Evolutionary conservation across 2,888 invertebrate genomes (phyloP), one percentile per base, ranked within the genome.

Genomic region (Melieria picta): DNA sequence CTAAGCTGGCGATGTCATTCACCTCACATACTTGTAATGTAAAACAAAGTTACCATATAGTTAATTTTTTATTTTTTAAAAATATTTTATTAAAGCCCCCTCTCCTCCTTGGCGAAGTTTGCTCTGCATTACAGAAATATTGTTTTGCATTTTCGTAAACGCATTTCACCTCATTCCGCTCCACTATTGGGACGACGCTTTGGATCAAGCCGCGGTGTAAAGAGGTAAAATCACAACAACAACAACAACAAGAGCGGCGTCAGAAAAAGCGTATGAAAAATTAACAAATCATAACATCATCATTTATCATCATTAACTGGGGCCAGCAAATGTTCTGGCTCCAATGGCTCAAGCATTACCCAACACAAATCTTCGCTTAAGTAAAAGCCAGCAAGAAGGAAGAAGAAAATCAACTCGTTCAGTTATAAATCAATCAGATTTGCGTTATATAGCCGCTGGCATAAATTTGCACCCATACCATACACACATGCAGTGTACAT

Each of bases 361-460:
- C n/a, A 43, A 52, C 13, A 65, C 46, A 65, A 46, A 57, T 13
- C 10, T 43, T 6, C 61, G 16, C 5, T n/a, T 5, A 71, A n/a
- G 6, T 43, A 52, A 11, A 65, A 61, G 9, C 11, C 50, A 50
- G 45, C 45, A 60, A 46, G 46, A 55, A 45, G 30, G 55, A 7
- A 58, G 55, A 55, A 55, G 9, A 50, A 57, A 65, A 43, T 58
- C 58, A 65, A 73, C 65, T 58, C 71, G 42, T 64, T 77, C 64
- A 79, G 83, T 83, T 82, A 81, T 82, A 81, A 82, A 82, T 82
- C 82, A 82, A 82, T 82, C 81, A 83, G 77, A 78, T 78, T 77
- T 80, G 80, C 16, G 78, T 76, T 79, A 78, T 80, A 77, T 79
- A 74, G 78, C 79, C 73, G 6, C 52, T 65, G 75, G 77, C 75